Evolutionary conservation across 2,888 invertebrate genomes (phyloP), one percentile per base, ranked within the genome.

Genomic region (Cheilosia vernalis): DNA sequence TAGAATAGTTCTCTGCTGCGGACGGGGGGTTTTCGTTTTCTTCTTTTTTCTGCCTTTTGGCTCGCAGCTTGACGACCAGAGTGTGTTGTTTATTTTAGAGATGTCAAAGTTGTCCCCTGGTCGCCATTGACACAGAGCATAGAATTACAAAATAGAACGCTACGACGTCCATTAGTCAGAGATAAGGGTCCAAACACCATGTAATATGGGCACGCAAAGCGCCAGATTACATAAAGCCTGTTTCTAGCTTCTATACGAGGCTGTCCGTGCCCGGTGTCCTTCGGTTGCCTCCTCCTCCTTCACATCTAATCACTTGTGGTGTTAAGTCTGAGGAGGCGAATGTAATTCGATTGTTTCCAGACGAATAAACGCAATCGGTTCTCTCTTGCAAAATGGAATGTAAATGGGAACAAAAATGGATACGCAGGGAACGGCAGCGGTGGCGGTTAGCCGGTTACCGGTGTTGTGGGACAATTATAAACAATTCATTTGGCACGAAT

Each of bases 401-500:
- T 79, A 84, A 78, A 80, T 73, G 79, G 67, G 74, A 81, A 81
- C 63, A 74, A 44, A 51, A 60, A 66, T 74, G 69, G 55, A 74
- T 30, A 30, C 21, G 60, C 33, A 74, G 58, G 69, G 64, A 58
- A n/a, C 47, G 37, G 13, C 40, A 37, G 5, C 9, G n/a, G n/a
- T 44, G 76, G 42, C 60, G 51, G 58, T 76, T 24, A 24, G 67
- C 53, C 60, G 30, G 69, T 69, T 42, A 21, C 60, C 73, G 61
- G 55, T 70, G 58, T 70, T 85, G 81, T 76, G 70, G 76, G 61
- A 86, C 82, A 86, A 86, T 86, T 86, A 86, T 86, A 78, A 86
- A 82, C 86, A 86, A 86, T 82, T 86, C 86, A 86, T 82, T 86
- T 86, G 82, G 82, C 82, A 86, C 82, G 82, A 86, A 81, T 81